Percentiles rank a stretch among this genome's conserved stretches.
Evolutionary conservation across 2,113 vertebrate genomes (phyloP).

Genomic region (Strix uralensis): DNA sequence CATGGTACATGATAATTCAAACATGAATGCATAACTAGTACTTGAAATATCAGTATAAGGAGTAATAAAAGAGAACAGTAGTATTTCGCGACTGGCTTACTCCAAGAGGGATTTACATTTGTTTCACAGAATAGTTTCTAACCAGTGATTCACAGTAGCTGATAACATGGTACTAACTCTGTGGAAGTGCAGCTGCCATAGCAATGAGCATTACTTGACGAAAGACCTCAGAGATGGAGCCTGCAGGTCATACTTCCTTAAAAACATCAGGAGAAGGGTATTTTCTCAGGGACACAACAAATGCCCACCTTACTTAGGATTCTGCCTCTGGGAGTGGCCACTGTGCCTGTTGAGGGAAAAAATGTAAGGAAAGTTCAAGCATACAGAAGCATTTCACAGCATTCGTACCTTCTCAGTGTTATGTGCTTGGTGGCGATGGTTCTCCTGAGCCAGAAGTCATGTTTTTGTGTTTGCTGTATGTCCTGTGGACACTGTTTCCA

Average conservation of each 20-base stretch:
- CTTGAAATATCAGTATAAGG: background rate
- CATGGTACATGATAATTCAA: background rate
- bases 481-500: background rate
- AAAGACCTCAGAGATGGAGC: background rate
- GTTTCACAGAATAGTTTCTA: background rate
- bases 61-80: background rate
- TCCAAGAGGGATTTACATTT: background rate
- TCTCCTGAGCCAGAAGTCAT: background rate
- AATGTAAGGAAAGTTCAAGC: background rate
- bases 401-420: fast-evolving
- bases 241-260: background rate
- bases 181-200: background rate
- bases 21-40: background rate
- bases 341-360: background rate
- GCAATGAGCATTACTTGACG: background rate
- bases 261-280: background rate
- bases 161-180: background rate
- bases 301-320: background rate
- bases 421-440: fast-evolving
- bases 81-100: background rate
- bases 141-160: background rate
- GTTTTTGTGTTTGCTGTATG: background rate
- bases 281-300: background rate
- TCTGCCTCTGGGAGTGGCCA: background rate
- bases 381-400: background rate